phyloP scores from a whole-genome alignment of 2,888 invertebrate species.

The Scaptomyza caliginosa region DNA sequence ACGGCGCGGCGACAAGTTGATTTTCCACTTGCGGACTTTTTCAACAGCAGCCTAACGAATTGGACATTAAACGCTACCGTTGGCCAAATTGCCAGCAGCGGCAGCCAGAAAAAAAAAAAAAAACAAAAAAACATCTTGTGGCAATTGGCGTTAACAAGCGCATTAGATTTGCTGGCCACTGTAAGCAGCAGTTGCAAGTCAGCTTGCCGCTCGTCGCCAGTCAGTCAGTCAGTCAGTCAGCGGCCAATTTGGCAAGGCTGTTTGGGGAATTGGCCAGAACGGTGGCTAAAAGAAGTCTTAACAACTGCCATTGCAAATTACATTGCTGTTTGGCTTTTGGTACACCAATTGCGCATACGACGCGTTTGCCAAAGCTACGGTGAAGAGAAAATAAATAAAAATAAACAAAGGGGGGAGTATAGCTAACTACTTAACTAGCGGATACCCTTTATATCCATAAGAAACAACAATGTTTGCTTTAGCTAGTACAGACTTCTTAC shows the following conservation, averaged over 20 bases:
- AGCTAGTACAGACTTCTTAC: not conserved
- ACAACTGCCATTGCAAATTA: constrained; percentile 74
- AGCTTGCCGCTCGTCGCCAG: constrained; percentile 27
- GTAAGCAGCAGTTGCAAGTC: constrained; percentile 21
- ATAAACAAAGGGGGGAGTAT: not conserved
- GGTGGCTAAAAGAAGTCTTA: constrained; percentile 60
- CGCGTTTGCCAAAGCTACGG: constrained; percentile 43
- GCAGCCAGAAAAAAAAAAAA: constrained; percentile 3
- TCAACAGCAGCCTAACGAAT: constrained; percentile 70
- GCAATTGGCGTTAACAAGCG: constrained; percentile 79
- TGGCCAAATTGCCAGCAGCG: constrained; percentile 72
- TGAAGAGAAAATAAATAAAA: not conserved
- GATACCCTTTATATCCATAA: not conserved
- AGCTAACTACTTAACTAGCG: not conserved
- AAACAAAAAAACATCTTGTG: constrained; percentile 49
- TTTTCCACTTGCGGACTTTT: constrained; percentile 62
- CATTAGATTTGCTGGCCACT: constrained; percentile 70
- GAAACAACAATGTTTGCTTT: not conserved
- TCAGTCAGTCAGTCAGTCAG: constrained; percentile 45
- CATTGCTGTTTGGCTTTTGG: constrained; percentile 51
- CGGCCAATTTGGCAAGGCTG: constrained; percentile 77
- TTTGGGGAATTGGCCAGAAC: constrained; percentile 70
- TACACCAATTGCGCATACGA: constrained; percentile 63
- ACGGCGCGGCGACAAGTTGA: constrained; percentile 72
- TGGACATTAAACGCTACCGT: constrained; percentile 82